A percentile compares a stretch with the other conserved stretches of the same genome.
Conservation (phyloP, 2,888 invertebrate genomes). For the Digitonthophagus gazella region DNA sequence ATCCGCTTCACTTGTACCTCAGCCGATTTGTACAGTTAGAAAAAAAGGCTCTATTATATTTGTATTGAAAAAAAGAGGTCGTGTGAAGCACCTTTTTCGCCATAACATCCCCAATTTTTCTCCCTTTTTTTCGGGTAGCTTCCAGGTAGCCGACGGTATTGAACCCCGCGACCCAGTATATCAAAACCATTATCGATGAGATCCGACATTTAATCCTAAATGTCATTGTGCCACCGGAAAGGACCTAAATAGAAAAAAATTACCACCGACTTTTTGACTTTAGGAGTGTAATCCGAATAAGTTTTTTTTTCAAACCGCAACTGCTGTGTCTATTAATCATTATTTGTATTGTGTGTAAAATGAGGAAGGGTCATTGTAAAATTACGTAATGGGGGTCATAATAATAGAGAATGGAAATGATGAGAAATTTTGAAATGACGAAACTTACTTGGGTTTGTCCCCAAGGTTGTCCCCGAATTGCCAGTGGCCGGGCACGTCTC, state of each 20-base stretch:
- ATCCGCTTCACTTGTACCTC: slow-evolving; percentile 46
- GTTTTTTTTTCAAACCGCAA: slow-evolving; percentile 47
- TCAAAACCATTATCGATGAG: slow-evolving; percentile 19
- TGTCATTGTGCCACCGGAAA: slow-evolving; percentile 48
- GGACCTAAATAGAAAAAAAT: slow-evolving; percentile 44
- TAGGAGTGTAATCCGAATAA: slow-evolving; percentile 47
- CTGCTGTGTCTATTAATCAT: not conserved
- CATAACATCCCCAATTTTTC: not conserved
- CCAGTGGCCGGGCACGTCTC: slow-evolving; percentile 15
- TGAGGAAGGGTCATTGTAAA: too few relatives aligned
- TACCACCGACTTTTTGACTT: slow-evolving; percentile 42
- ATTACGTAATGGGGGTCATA: too few relatives aligned
- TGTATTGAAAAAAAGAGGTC: slow-evolving; percentile 39
- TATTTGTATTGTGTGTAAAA: not conserved
- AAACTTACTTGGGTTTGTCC: not conserved
- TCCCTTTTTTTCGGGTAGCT: not conserved
- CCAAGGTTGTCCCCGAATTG: slow-evolving; percentile 1
- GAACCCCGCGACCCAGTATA: slow-evolving; percentile 29
- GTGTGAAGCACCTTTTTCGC: slow-evolving; percentile 35
- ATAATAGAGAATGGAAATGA: too few relatives aligned
- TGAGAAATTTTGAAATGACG: not conserved
- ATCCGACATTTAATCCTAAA: slow-evolving; percentile 41
- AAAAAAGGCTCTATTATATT: slow-evolving; percentile 45
- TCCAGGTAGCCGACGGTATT: slow-evolving; percentile 24
- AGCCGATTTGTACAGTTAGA: slow-evolving; percentile 44